Evolutionary conservation across 2,888 invertebrate species (phyloP), one percentile per base, ranked within the genome.

Genomic region (Cerceris ruficornis): DNA sequence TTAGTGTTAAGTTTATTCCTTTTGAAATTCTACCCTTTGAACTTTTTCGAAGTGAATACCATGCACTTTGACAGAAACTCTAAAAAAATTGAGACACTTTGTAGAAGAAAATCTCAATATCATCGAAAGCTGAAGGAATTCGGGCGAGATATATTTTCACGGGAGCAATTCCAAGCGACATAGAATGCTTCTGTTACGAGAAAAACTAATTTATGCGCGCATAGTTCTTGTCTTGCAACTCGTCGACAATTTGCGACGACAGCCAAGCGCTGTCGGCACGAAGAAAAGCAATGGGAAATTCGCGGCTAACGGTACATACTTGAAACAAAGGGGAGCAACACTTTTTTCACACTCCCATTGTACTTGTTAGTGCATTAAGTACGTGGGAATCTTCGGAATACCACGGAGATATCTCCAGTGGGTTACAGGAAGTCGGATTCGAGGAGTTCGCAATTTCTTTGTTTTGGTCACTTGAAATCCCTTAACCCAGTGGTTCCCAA

Each of bases 201-300:
- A 8, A 11, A 46, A 11, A 46, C 9, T 46, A 46, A 46, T 39
- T 28, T 46, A 41, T 46, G 39, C 9, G 9, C 49, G 15, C 39
- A 46, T 46, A 11, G 11, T 46, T 46, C 8, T 46, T 46, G 28
- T 11, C 9, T 46, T 46, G 46, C 46, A 46, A 11, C 11, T n/a
- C 50, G 50, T n/a, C 11, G n/a, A n/a, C 11, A 6, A 50, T 11
- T n/a, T 50, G n/a, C 5, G n/a, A 50, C 11, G 8, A 46, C 5
- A 11, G 11, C 11, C 8, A 11, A n/a, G 54, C 42, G 17, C 15
- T 50, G 41, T 39, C 14, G 49, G 58, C n/a, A 13, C 17, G n/a
- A 65, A 67, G 84, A 86, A 86, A 86, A 83, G 69, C 84, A 80
- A 83, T 88, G 87, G 83, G 89, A 88, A 87, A 88, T 84, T 86